Percentiles rank a stretch among this genome's conserved stretches.
Evolutionary conservation across 1,140 invertebrate genomes (phyloP).

Genomic region (Papilio glaucus): DNA sequence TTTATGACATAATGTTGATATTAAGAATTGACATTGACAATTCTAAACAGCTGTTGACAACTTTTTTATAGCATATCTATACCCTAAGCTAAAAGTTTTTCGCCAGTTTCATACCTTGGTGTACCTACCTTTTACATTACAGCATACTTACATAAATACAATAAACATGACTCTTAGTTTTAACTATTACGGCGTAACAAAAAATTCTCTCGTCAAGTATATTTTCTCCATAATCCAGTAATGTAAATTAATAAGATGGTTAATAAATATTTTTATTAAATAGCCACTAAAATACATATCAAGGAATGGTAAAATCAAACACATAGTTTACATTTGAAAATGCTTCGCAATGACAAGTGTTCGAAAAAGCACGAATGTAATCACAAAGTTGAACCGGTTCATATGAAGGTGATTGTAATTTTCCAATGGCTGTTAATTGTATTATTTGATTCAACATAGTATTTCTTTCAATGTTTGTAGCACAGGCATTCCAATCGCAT

Average conservation of each 20-base stretch:
- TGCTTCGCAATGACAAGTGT: constrained; percentile 86
- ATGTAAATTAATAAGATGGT: not conserved
- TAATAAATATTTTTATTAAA: not conserved
- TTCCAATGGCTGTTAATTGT: constrained; percentile 87
- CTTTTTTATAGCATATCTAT: too few species aligned
- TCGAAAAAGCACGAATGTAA: constrained; percentile 89
- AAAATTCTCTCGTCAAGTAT: not conserved
- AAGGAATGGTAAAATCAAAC: constrained; percentile 85
- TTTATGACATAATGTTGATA: not conserved
- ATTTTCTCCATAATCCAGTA: not conserved
- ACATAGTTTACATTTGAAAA: constrained; percentile 89
- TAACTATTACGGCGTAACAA: too few species aligned
- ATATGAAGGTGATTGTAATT: constrained; percentile 88
- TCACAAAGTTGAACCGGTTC: constrained; percentile 88
- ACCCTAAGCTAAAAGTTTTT: too few species aligned
- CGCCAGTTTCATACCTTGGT: too few species aligned
- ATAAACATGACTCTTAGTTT: too few species aligned
- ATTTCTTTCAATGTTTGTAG: constrained; percentile 79
- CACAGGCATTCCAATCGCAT: constrained; percentile 89
- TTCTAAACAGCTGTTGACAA: not conserved
- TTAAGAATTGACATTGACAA: not conserved
- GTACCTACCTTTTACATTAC: too few species aligned
- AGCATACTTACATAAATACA: too few species aligned
- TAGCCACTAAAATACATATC: constrained; percentile 30
- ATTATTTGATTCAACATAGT: constrained; percentile 91